Evolutionary conservation across 2,797 vertebrate species (phyloP).

Genomic region (Pantherophis alleghaniensis): DNA sequence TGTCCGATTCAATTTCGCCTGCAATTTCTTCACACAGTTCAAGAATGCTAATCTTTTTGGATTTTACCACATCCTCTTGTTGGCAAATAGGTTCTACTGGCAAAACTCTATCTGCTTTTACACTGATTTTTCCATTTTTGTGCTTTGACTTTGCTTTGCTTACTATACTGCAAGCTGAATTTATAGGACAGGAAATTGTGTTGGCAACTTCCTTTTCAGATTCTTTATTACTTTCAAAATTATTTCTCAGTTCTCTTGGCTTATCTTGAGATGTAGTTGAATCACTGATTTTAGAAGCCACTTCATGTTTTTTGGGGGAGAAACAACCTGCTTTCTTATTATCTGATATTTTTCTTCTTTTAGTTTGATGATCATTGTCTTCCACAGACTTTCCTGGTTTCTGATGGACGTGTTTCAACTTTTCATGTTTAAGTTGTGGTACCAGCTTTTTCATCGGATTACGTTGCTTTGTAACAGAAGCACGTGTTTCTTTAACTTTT

Average conservation of each 20-base stretch:
- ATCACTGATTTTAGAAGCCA: slow-evolving; percentile 45
- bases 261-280: slow-evolving; percentile 33
- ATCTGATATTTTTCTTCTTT: slow-evolving; percentile 40
- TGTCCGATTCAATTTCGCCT: slow-evolving; percentile 97
- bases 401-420: slow-evolving; percentile 64
- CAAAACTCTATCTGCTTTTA: slow-evolving; percentile 77
- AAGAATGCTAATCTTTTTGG: slow-evolving; percentile 89
- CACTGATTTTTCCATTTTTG: slow-evolving; percentile 61
- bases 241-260: slow-evolving; percentile 38
- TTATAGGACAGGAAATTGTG: slow-evolving; percentile 42
- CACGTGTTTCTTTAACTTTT: slow-evolving; percentile 61
- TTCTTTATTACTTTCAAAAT: slow-evolving; percentile 37
- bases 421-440: slow-evolving; percentile 47
- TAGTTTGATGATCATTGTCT: slow-evolving; percentile 53
- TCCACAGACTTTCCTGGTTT: slow-evolving; percentile 67
- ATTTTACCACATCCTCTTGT: slow-evolving; percentile 74
- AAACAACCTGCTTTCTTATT: slow-evolving; percentile 54
- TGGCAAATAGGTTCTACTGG: slow-evolving; percentile 71
- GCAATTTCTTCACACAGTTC: slow-evolving; percentile 97
- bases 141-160: slow-evolving; percentile 55
- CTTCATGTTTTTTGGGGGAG: slow-evolving; percentile 65
- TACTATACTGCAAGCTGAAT: slow-evolving; percentile 48
- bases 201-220: slow-evolving; percentile 35
- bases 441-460: slow-evolving; percentile 50
- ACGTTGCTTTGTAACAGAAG: slow-evolving; percentile 56